phyloP scores from a whole-genome alignment of 30 jellyfish, hydroid and myxozoan species.

The Morbakka virulenta region DNA sequence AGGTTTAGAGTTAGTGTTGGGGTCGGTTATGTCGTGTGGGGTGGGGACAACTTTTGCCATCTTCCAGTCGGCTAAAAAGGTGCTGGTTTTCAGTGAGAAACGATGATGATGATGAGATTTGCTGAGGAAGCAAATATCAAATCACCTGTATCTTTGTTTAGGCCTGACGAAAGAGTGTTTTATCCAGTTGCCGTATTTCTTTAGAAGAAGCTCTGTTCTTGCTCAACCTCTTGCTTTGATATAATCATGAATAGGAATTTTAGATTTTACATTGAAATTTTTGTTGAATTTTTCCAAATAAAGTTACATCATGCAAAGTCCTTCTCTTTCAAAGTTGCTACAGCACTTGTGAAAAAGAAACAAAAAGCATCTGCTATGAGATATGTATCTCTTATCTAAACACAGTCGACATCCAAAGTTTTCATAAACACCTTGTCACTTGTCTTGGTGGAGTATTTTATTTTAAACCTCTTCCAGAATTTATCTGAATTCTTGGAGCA shows the following conservation, averaged over 20 bases:
- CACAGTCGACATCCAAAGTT: neutral
- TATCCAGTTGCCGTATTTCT: neutral
- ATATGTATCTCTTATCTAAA: neutral
- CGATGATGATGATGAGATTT: too few species aligned
- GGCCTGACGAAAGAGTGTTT: neutral
- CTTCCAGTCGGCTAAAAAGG: neutral
- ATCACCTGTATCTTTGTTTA: neutral
- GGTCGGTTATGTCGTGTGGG: too few species aligned
- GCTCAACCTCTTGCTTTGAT: neutral
- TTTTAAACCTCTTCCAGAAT: constrained; percentile 2
- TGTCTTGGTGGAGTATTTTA: constrained; percentile 34
- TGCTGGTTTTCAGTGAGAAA: neutral
- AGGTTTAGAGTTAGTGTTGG: constrained; percentile 25
- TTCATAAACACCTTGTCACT: constrained; percentile 1
- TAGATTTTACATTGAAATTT: neutral
- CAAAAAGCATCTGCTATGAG: neutral
- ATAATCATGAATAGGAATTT: too few species aligned
- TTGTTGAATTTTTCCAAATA: neutral
- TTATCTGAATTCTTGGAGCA: constrained; percentile 1
- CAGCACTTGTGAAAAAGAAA: neutral
- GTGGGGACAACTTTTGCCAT: neutral
- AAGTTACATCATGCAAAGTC: neutral
- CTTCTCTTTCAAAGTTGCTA: neutral
- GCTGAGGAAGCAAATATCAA: neutral
- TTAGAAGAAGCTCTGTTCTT: neutral